Base-by-base conservation (phyloP, 2,888 invertebrate species). In the Platynereis dumerilii region DNA sequence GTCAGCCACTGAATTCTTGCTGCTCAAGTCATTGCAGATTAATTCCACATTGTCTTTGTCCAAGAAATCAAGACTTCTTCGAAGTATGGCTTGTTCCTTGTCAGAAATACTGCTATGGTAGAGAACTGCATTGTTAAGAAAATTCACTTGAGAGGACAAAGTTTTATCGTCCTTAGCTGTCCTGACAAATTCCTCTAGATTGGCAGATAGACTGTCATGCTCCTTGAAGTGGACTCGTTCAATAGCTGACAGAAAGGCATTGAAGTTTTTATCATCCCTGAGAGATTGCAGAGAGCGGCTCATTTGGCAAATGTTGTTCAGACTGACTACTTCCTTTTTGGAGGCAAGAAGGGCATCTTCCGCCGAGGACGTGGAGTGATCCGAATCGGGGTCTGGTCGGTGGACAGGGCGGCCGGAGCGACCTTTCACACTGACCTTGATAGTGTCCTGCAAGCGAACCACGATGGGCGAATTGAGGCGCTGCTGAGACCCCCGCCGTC, bases 41-140 rank as follows among this genome's bases (percentile, higher is more conserved):
- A 82, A 70, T 27, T 81, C 79, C 22, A 82, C 77, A 68, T 79
- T 80, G 44, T 78, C 75, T 72, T 76, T 77, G 60, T 79, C 78
- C 7, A 74, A 75, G 66, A 79, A 78, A 63, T 29, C 45, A 2
- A 12, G 28, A 45, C 52, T 27, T 2, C 28, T 10, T 10, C 34
- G 15, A 17, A n/a, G 17, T 22, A 52, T 20, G 52, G 28, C 26
- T 22, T 39, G 39, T 20, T 52, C 66, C 24, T 57, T 61, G 58
- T 55, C 57, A 29, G 52, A 48, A 45, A 53, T 34, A 45, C 65
- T 54, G 56, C 65, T 55, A 27, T 55, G 34, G 60, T 54, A 65
- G 26, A 34, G 59, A n/a, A 60, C 45, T 54, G 67, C 55, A 57
- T 69, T 69, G 60, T 66, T 55, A 29, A 63, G 60, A 20, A 64